Conservation (phyloP, 2,888 invertebrate genomes). For the Lasioglossum leucozonium region DNA sequence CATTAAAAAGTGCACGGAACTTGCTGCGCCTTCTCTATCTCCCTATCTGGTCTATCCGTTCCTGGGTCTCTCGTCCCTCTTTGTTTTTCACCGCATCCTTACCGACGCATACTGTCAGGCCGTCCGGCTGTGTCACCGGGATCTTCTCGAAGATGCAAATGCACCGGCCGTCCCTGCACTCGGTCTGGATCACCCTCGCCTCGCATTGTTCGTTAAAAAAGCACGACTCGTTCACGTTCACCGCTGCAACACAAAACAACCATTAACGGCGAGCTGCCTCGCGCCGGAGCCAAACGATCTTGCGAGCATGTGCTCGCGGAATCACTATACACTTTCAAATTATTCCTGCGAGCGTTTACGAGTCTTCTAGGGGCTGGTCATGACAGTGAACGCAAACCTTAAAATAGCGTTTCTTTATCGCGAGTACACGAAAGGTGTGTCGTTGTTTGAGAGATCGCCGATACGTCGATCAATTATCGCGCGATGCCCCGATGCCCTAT, state of each 20-base stretch:
- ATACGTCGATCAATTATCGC: constrained; percentile 45
- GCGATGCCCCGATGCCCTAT: constrained; percentile 33
- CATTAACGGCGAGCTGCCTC: constrained; percentile 23
- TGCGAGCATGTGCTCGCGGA: not conserved
- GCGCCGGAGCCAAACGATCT: not conserved
- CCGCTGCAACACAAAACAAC: constrained; percentile 86
- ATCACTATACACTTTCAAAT: not conserved
- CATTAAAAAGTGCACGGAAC: constrained; percentile 49
- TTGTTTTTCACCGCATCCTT: constrained; percentile 75
- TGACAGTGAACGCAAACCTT: not conserved
- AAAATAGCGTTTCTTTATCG: not conserved
- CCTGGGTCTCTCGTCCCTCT: not conserved
- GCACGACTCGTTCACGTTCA: constrained; percentile 92
- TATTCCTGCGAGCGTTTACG: not conserved
- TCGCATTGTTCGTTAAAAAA: constrained; percentile 95
- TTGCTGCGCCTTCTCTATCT: not conserved
- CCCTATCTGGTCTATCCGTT: not conserved
- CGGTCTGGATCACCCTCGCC: constrained; percentile 89
- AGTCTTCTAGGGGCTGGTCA: not conserved
- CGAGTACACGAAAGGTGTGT: not conserved
- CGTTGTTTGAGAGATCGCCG: not conserved
- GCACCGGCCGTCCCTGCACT: constrained; percentile 92
- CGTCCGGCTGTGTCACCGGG: constrained; percentile 89
- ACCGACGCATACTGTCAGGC: constrained; percentile 91
- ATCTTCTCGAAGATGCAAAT: constrained; percentile 92